Conservation (phyloP, 2,113 vertebrate species). For the Vulpes ferrilata region DNA sequence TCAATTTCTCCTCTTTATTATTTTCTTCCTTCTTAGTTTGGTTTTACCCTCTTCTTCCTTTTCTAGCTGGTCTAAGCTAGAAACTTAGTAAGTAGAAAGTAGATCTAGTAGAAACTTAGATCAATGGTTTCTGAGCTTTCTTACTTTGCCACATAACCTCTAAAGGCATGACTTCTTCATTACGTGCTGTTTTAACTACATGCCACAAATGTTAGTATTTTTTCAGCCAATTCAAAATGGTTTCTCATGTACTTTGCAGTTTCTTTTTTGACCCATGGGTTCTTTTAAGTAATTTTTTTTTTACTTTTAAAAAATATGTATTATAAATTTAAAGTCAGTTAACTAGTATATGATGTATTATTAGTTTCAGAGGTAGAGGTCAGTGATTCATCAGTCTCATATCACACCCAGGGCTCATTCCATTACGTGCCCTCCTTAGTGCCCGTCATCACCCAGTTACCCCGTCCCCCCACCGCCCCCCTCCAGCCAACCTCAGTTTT, state of each 20-base stretch:
- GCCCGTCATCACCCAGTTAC: too few species aligned
- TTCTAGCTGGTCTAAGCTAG: background rate
- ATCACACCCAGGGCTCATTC: too few species aligned
- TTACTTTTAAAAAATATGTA: too few species aligned
- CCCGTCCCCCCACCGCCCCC: too few species aligned
- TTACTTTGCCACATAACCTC: background rate
- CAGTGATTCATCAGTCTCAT: too few species aligned
- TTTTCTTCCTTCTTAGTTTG: slow-evolving; percentile 25
- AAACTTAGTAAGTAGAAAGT: too few species aligned
- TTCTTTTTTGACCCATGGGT: slow-evolving; percentile 2
- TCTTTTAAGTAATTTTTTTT: background rate
- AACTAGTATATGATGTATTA: too few species aligned
- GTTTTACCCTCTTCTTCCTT: slow-evolving; percentile 30
- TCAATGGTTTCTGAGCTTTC: slow-evolving; percentile 36
- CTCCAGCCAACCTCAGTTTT: too few species aligned
- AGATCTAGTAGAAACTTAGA: slow-evolving; percentile 2
- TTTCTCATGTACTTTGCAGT: slow-evolving; percentile 37
- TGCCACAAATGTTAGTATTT: background rate
- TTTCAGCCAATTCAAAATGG: background rate
- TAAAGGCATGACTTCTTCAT: background rate
- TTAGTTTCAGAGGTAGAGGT: too few species aligned
- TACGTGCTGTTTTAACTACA: background rate
- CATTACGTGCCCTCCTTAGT: too few species aligned
- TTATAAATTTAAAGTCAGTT: too few species aligned
- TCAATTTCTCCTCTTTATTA: slow-evolving; percentile 5